phyloP scores from a whole-genome alignment of 2,888 invertebrate genomes.

The Hoplodrina ambigua region DNA sequence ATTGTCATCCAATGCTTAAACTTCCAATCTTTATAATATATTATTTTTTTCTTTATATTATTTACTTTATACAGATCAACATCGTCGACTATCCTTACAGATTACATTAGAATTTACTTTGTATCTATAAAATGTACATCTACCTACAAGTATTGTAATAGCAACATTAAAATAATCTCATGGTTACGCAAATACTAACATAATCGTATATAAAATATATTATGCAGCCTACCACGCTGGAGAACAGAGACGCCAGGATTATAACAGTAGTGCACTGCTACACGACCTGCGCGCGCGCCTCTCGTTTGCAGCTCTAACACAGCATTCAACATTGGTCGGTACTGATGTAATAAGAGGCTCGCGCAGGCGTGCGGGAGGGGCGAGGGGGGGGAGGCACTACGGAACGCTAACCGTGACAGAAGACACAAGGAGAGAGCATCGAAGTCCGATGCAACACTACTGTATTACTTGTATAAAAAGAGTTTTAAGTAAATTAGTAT shows the following conservation, averaged over 20 bases:
- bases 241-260: constrained; percentile 9
- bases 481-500: constrained; percentile 71
- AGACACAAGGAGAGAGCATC: constrained; percentile 56
- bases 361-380: constrained; percentile 12
- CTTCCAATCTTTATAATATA: constrained; percentile 83
- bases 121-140: constrained; percentile 81
- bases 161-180: constrained; percentile 76
- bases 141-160: constrained; percentile 60
- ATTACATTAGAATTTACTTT: constrained; percentile 70
- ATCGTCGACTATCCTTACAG: constrained; percentile 73
- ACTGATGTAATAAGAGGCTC: no score
- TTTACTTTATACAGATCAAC: constrained; percentile 85
- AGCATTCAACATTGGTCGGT: not conserved
- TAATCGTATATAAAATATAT: constrained; percentile 53
- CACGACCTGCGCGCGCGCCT: constrained; percentile 14
- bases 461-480: constrained; percentile 81
- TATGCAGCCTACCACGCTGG: constrained; percentile 37
- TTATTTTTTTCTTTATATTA: constrained; percentile 75
- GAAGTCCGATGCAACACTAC: constrained; percentile 57
- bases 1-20: constrained; percentile 90
- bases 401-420: constrained; percentile 40
- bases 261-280: not conserved
- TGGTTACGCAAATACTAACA: constrained; percentile 66
- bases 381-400: constrained; percentile 19
- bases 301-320: not conserved